phyloP scores from a whole-genome alignment of 35 echinoderm and acorn worm species.

The Eucidaris tribuloides region DNA sequence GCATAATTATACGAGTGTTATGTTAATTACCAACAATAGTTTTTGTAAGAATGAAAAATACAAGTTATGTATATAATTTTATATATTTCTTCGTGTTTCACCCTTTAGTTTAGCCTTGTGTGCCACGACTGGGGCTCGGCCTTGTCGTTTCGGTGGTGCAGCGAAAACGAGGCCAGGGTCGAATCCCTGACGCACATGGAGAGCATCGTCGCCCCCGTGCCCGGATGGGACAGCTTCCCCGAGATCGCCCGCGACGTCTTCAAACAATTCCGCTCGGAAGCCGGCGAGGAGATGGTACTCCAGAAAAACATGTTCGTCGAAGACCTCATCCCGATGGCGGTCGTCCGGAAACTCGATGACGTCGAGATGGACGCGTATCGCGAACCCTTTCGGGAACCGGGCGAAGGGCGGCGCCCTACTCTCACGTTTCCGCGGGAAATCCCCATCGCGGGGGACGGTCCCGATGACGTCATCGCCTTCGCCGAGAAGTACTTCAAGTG shows the following conservation, averaged over 20 bases:
- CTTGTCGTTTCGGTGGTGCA: constrained; percentile 74
- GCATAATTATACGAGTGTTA: too few species aligned
- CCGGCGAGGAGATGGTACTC: constrained; percentile 75
- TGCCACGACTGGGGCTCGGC: constrained; percentile 95
- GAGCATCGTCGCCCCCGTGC: constrained; percentile 32
- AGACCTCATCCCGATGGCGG: constrained; percentile 38
- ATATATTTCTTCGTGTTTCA: too few species aligned
- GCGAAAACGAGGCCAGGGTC: constrained; percentile 55
- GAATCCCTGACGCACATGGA: constrained; percentile 59
- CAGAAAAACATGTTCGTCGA: constrained; percentile 89
- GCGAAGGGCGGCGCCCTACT: constrained; percentile 76
- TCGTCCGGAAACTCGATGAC: constrained; percentile 45
- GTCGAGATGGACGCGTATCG: constrained; percentile 83
- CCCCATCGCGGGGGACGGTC: constrained; percentile 67
- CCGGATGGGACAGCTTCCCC: constrained; percentile 56
- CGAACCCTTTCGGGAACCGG: constrained; percentile 62
- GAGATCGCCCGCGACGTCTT: constrained; percentile 50
- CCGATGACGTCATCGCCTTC: constrained; percentile 73
- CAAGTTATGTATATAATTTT: neutral
- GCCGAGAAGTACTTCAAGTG: constrained; percentile 51
- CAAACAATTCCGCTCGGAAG: constrained; percentile 58
- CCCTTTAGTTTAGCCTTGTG: constrained; percentile 52
- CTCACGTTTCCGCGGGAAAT: constrained; percentile 84
- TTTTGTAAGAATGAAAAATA: too few species aligned
- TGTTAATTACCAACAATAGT: too few species aligned